A percentile compares a stretch with the other conserved stretches of the same genome.
These are phyloP conservation scores for Drosophila murphyi DNA, from an alignment of 1,140 invertebrate species.

Conservation along the genomic window DNA sequence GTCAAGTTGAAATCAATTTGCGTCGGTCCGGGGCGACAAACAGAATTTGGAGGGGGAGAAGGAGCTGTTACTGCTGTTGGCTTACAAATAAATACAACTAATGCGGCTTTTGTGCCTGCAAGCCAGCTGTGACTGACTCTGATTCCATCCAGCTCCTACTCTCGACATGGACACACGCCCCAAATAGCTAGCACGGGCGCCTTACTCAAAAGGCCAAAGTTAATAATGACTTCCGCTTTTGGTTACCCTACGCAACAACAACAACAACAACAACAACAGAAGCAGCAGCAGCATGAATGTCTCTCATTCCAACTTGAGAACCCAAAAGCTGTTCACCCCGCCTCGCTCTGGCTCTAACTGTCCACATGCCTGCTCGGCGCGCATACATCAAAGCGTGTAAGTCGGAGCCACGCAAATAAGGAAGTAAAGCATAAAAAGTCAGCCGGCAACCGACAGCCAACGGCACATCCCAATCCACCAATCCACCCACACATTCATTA, in stretches of 20 bases:
- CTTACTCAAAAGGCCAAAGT: conserved; percentile 77
- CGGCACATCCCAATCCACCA: conserved; percentile 19
- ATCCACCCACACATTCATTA: conserved; percentile 74
- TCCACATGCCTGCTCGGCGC: conserved; percentile 71
- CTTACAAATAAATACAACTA: conserved; percentile 84
- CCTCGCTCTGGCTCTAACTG: conserved; percentile 25
- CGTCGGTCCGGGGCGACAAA: conserved; percentile 14
- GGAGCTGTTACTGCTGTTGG: conserved; percentile 74
- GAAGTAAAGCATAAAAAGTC: conserved; percentile 79
- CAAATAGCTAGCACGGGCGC: conserved; percentile 20
- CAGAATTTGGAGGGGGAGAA: background rate
- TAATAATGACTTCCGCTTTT: conserved; percentile 82
- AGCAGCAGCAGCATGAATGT: conserved; percentile 9
- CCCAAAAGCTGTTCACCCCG: conserved; percentile 42
- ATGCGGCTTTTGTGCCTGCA: conserved; percentile 83
- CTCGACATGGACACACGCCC: conserved; percentile 53
- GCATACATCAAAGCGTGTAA: conserved; percentile 80
- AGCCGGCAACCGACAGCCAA: conserved; percentile 44
- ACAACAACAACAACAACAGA: conserved; percentile 57
- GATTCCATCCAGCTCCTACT: conserved; percentile 29
- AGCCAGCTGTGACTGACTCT: conserved; percentile 68
- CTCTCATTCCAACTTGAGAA: conserved; percentile 1
- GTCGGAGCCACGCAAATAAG: conserved; percentile 74
- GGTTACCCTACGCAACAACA: conserved; percentile 79
- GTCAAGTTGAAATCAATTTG: conserved; percentile 83